Evolutionary conservation across 37 sponge, comb jelly and placozoan species (phyloP), one percentile per base, ranked within the genome.

Genomic region (Eunapius fragilis): DNA sequence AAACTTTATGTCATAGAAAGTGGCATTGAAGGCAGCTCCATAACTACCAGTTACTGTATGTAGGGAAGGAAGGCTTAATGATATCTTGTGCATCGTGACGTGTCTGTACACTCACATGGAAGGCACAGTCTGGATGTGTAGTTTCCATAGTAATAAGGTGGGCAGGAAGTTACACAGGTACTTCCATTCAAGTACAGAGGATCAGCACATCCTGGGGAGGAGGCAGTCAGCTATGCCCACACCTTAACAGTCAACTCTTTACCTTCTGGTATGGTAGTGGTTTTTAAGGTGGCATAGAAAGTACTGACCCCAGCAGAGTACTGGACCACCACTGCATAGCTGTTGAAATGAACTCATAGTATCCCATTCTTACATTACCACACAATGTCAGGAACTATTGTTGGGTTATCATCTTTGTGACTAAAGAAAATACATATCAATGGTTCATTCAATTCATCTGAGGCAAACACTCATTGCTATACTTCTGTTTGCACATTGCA

Each of bases 71-170:
- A 41, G 58, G 14, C 19, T 58, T 58, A 58, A 58, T 19, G 14
- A 58, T 19, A 58, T 58, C 58, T 17, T 19, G 6, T 58, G 6
- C 19, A 58, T 19, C 14, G 58, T 58, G 58, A n/a, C 58, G 6
- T 58, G 14, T 58, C 19, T 58, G 17, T 13, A 37, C 74, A 83
- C 25, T 38, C 83, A 72, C 72, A 83, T 26, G 33, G 36, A 30
- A 80, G 26, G 19, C 80, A 67, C 30, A 30, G 2, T 33, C 67
- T 28, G 67, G 80, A 80, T 27, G 37, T 80, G 41, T 80, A 87
- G 58, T 47, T 87, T 31, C 80, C 80, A 23, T 74, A 50, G 71
- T 87, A 73, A 50, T 35, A 31, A 80, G 80, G 77, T 12, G 87
- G 87, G 14, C 50, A 71, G 71, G 70, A 25, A 28, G 28, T 22